phyloP scores from a whole-genome alignment of 2,888 invertebrate genomes.

The Tinea semifulvella region DNA sequence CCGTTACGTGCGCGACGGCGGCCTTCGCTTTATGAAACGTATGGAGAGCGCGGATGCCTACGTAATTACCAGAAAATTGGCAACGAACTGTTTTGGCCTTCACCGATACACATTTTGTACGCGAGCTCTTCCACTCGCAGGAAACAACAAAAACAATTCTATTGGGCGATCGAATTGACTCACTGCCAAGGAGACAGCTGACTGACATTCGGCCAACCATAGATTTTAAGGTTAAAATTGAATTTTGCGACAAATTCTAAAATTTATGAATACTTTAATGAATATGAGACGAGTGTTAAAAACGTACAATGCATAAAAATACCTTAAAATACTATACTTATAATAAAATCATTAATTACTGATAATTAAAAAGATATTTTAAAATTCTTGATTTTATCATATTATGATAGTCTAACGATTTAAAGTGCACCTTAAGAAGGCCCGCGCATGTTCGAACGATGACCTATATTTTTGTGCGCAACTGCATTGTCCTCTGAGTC shows the following conservation, averaged over 20 bases:
- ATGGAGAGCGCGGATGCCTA: slow-evolving; percentile 9
- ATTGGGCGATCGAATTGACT: neutral
- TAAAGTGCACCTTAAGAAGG: neutral
- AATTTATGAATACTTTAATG: no score
- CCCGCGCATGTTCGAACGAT: slow-evolving; percentile 21
- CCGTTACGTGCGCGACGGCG: slow-evolving; percentile 20
- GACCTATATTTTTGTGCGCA: slow-evolving; percentile 20
- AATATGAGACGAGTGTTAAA: no score
- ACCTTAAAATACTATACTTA: no score
- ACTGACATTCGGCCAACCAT: slow-evolving; percentile 2
- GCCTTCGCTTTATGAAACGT: slow-evolving; percentile 16
- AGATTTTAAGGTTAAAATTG: slow-evolving; percentile 2
- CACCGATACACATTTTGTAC: slow-evolving; percentile 63
- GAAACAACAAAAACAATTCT: slow-evolving; percentile 26
- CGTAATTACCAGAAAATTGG: slow-evolving; percentile 22
- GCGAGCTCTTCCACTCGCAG: slow-evolving; percentile 40
- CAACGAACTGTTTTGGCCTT: slow-evolving; percentile 33
- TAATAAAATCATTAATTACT: no score
- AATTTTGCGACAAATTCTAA: neutral
- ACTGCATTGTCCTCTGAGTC: no score
- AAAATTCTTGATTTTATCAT: neutral
- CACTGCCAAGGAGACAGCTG: slow-evolving; percentile 11
- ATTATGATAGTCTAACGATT: neutral
- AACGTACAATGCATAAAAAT: no score
- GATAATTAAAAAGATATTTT: no score